A percentile compares a stretch with the other conserved stretches of the same genome.
Conservation (phyloP, 2,113 vertebrate species). For the Nothoprocta perdicaria region DNA sequence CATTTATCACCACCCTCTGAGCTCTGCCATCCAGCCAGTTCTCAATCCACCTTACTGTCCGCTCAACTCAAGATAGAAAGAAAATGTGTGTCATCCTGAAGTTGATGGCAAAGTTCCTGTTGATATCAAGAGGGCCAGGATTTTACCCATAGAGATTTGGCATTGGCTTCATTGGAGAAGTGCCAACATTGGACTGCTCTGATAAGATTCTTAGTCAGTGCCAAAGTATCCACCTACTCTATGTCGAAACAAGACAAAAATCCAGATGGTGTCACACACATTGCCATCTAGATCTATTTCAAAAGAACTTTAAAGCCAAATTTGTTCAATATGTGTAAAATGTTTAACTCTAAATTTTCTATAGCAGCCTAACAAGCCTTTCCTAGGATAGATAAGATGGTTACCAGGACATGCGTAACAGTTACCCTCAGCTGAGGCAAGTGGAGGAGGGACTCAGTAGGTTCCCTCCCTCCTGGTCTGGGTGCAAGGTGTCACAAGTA, state of each 20-base stretch:
- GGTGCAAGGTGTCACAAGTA: not conserved
- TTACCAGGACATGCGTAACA: not conserved
- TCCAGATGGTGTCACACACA: slow-evolving; percentile 36
- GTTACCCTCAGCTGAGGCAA: not conserved
- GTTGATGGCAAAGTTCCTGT: slow-evolving; percentile 22
- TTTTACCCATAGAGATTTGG: slow-evolving; percentile 31
- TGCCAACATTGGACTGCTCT: not conserved
- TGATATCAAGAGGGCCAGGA: slow-evolving; percentile 1
- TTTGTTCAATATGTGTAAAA: slow-evolving; percentile 42
- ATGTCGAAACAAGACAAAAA: slow-evolving; percentile 51
- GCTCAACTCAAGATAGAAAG: not conserved
- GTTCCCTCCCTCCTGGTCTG: not conserved
- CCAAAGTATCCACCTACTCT: slow-evolving; percentile 35
- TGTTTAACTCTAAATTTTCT: slow-evolving; percentile 16
- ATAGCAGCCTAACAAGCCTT: not conserved
- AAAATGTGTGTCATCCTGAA: slow-evolving; percentile 23
- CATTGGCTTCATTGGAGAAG: not conserved
- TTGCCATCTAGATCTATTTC: slow-evolving; percentile 30
- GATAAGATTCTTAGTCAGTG: slow-evolving; percentile 24
- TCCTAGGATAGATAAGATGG: not conserved
- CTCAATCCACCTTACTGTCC: too few relatives aligned
- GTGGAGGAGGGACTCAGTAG: not conserved
- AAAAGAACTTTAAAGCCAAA: slow-evolving; percentile 21
- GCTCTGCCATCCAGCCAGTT: too few relatives aligned
- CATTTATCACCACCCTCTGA: too few relatives aligned